phyloP scores from a whole-genome alignment of 1,140 invertebrate genomes.

The Caenorhabditis tropicalis region DNA sequence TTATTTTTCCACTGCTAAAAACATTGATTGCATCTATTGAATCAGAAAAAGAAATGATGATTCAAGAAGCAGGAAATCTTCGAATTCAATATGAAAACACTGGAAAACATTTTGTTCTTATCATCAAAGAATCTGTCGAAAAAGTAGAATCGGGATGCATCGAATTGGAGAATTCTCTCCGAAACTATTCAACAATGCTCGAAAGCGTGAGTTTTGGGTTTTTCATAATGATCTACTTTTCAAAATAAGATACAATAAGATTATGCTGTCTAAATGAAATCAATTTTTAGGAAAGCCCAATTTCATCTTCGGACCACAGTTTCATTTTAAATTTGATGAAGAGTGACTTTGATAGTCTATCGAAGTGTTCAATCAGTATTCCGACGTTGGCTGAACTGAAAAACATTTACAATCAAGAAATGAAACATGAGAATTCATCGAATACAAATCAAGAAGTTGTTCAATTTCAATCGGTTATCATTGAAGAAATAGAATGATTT shows the following conservation, averaged over 20 bases:
- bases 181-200: background rate
- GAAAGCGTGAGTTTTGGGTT: background rate
- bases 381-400: background rate
- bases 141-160: background rate
- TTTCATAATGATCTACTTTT: background rate
- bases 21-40: background rate
- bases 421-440: background rate
- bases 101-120: background rate
- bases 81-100: background rate
- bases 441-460: background rate
- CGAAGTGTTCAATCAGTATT: background rate
- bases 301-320: no score
- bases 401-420: background rate
- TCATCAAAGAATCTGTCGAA: background rate
- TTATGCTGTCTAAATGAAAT: no score
- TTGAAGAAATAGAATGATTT: slow-evolving; percentile 14
- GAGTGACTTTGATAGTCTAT: background rate
- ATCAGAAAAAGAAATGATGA: background rate
- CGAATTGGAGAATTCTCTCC: background rate
- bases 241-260: no score
- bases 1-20: background rate
- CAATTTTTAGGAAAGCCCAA: no score
- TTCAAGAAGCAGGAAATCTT: background rate
- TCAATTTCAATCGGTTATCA: background rate
- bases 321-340: background rate